These are phyloP conservation scores for Pharmacophagus antenor DNA, from an alignment of 2,888 invertebrate genomes.

Conservation along the genomic window DNA sequence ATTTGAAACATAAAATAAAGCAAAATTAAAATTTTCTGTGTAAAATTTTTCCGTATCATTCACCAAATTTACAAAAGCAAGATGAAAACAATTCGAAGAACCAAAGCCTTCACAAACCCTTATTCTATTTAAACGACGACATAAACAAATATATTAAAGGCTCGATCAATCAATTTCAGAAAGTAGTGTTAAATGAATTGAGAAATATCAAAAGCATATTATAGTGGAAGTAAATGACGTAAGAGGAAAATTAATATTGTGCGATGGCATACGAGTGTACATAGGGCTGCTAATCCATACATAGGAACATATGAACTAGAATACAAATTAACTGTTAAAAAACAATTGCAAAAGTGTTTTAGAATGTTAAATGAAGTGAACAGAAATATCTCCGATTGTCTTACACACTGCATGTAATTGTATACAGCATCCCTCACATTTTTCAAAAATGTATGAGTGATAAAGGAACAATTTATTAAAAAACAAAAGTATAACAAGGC, in stretches of 20 bases:
- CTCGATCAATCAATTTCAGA: conserved; percentile 36
- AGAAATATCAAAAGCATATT: conserved; percentile 37
- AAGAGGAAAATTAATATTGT: conserved; percentile 25
- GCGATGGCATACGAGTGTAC: background rate
- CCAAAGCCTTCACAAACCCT: conserved; percentile 33
- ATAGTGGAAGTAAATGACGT: conserved; percentile 33
- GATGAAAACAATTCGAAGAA: conserved; percentile 31
- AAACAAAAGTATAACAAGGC: too few relatives aligned
- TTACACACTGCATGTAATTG: too few relatives aligned
- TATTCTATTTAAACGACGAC: conserved; percentile 33
- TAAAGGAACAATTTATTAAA: too few relatives aligned
- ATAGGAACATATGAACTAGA: too few relatives aligned
- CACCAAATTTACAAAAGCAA: conserved; percentile 29
- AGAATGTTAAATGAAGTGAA: too few relatives aligned
- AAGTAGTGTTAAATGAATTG: conserved; percentile 33
- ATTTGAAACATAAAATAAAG: too few relatives aligned
- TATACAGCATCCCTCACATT: too few relatives aligned
- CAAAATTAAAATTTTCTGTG: background rate
- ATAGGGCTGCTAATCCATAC: background rate
- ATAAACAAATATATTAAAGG: conserved; percentile 45
- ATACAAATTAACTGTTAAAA: too few relatives aligned
- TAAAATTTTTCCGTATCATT: conserved; percentile 9
- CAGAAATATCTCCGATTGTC: too few relatives aligned
- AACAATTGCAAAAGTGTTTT: too few relatives aligned
- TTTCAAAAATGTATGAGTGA: too few relatives aligned